Conservation (phyloP, 2,113 vertebrate genomes). For the Megaceryle maxima region DNA sequence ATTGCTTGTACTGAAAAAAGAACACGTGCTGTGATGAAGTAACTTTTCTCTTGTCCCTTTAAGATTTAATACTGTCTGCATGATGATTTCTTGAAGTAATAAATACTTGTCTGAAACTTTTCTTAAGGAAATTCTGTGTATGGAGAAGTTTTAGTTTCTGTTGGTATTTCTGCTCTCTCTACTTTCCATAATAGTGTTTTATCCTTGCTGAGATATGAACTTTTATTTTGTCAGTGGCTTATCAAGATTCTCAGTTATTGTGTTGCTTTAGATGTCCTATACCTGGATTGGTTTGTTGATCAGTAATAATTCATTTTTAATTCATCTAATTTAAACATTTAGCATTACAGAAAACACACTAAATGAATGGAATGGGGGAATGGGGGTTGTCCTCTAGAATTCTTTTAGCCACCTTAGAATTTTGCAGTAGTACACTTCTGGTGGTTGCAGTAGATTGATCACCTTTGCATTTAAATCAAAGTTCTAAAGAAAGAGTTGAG, state of each 20-base stretch:
- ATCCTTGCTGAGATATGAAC: background rate
- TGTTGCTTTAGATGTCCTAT: background rate
- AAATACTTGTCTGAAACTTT: background rate
- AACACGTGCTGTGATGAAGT: rapidly evolving
- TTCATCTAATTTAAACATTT: background rate
- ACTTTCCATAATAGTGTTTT: background rate
- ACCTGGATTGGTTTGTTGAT: background rate
- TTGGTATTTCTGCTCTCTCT: background rate
- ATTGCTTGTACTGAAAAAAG: background rate
- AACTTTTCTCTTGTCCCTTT: background rate
- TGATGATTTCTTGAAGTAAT: background rate
- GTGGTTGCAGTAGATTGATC: rapidly evolving
- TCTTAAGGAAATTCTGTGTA: background rate
- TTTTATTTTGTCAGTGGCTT: background rate
- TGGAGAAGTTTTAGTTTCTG: background rate
- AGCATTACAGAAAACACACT: background rate
- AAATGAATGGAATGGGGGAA: background rate
- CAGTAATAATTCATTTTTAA: background rate
- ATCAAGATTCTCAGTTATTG: background rate
- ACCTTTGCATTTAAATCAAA: background rate
- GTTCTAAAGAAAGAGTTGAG: background rate
- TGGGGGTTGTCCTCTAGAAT: background rate
- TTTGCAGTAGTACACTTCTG: background rate
- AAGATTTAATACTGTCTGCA: background rate
- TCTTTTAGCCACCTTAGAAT: background rate